A percentile compares a stretch with the other conserved stretches of the same genome.
These are phyloP conservation scores for Trichomalopsis sarcophagae DNA, from an alignment of 1,140 invertebrate genomes.

Conservation along the genomic window DNA sequence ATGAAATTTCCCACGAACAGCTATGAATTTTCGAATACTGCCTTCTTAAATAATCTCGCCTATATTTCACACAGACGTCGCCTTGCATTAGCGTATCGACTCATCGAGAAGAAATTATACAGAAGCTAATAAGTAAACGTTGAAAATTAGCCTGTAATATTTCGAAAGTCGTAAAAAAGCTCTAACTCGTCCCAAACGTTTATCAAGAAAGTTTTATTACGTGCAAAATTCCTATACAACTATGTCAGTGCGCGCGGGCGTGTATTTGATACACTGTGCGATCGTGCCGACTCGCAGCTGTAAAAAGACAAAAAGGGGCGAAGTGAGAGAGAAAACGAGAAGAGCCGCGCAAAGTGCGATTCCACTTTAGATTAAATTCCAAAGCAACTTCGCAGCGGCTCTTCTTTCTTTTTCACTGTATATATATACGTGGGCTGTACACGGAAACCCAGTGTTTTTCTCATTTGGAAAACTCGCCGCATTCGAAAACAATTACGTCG, in stretches of 20 bases:
- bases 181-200: background rate
- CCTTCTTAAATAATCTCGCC: background rate
- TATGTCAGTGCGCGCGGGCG: background rate
- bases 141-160: too few relatives aligned
- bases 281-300: background rate
- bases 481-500: conserved; percentile 14
- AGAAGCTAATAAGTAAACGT: too few relatives aligned
- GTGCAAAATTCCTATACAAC: background rate
- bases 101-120: too few relatives aligned
- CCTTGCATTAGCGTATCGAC: too few relatives aligned
- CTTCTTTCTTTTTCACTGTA: conserved; percentile 1
- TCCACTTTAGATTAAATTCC: conserved; percentile 68
- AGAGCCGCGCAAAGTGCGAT: conserved; percentile 55
- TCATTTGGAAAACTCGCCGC: background rate
- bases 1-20: background rate
- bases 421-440: background rate
- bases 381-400: conserved; percentile 56
- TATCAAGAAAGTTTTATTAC: conserved; percentile 31
- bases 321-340: background rate
- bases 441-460: background rate
- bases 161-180: too few relatives aligned
- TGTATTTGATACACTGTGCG: conserved; percentile 47
- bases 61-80: background rate
- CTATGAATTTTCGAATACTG: background rate
- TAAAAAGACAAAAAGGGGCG: background rate